phyloP scores from a whole-genome alignment of 2,888 invertebrate species.

The Parnassius smintheus region DNA sequence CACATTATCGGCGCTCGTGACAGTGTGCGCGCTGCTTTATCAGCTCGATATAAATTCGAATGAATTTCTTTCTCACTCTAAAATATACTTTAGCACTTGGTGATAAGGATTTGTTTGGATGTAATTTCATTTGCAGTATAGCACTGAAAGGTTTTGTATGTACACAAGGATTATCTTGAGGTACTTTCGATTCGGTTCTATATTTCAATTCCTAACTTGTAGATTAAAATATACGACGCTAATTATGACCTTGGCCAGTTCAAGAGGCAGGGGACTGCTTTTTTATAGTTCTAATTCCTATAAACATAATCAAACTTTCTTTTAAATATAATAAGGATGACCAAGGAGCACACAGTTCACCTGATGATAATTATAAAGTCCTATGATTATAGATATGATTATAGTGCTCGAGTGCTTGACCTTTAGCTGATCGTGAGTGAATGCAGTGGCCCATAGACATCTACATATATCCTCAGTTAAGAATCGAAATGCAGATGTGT shows the following conservation, averaged over 20 bases:
- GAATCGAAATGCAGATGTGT: too few relatives aligned
- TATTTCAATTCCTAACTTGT: background rate
- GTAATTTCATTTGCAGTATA: background rate
- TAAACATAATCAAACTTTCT: too few relatives aligned
- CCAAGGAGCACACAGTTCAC: too few relatives aligned
- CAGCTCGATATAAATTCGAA: conserved; percentile 2
- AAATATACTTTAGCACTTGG: background rate
- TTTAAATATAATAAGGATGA: too few relatives aligned
- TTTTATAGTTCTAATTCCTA: too few relatives aligned
- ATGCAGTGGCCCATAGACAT: too few relatives aligned
- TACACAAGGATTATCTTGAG: conserved; percentile 13
- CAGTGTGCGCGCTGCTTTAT: conserved; percentile 36
- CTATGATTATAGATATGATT: too few relatives aligned
- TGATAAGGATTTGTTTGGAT: background rate
- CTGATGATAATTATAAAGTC: too few relatives aligned
- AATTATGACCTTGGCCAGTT: conserved; percentile 1
- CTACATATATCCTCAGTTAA: too few relatives aligned
- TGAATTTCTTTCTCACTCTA: background rate
- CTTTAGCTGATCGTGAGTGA: too few relatives aligned
- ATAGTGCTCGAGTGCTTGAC: too few relatives aligned
- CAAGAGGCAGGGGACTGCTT: too few relatives aligned
- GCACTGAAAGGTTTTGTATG: conserved; percentile 19
- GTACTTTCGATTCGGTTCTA: conserved; percentile 22
- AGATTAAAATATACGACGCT: conserved; percentile 18
- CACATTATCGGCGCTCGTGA: conserved; percentile 40